Evolutionary conservation across 2,113 vertebrate genomes (phyloP).

Genomic region (Ancistrus triradiatus): DNA sequence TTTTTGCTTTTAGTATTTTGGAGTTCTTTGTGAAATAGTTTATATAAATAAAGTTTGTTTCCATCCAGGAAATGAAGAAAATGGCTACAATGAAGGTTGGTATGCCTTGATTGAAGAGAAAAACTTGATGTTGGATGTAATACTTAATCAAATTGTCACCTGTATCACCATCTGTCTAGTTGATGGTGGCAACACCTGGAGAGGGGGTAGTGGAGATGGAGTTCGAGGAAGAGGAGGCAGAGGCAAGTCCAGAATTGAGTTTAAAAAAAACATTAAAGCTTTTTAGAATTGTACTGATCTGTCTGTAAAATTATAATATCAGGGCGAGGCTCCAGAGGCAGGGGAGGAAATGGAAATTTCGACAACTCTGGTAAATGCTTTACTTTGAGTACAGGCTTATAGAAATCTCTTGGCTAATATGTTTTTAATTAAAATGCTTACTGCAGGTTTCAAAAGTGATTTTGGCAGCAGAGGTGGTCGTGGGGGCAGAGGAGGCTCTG

Average conservation of each 20-base stretch:
- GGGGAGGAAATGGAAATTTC: neutral
- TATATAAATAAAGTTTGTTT: neutral
- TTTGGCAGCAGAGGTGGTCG: conserved; percentile 42
- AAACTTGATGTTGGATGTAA: neutral
- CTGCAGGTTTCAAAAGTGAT: conserved; percentile 37
- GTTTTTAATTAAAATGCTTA: neutral
- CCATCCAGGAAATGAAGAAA: conserved; percentile 20
- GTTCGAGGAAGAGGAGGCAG: conserved; percentile 55
- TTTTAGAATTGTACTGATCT: neutral
- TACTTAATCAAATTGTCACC: neutral
- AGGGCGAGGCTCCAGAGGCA: conserved; percentile 43
- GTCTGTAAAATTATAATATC: neutral
- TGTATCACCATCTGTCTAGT: conserved; percentile 6
- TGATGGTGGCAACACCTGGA: conserved; percentile 40
- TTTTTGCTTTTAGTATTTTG: neutral
- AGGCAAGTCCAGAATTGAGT: neutral
- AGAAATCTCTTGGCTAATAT: neutral
- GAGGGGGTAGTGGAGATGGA: conserved; percentile 4
- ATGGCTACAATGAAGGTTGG: conserved; percentile 25
- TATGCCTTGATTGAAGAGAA: neutral
- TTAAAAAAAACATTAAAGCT: neutral
- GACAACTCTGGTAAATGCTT: conserved; percentile 26
- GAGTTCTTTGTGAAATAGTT: neutral
- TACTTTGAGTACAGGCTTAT: neutral
- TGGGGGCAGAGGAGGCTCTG: conserved; percentile 36